These are phyloP conservation scores for Plebejus argus DNA, from an alignment of 2,888 invertebrate species.

Conservation along the genomic window DNA sequence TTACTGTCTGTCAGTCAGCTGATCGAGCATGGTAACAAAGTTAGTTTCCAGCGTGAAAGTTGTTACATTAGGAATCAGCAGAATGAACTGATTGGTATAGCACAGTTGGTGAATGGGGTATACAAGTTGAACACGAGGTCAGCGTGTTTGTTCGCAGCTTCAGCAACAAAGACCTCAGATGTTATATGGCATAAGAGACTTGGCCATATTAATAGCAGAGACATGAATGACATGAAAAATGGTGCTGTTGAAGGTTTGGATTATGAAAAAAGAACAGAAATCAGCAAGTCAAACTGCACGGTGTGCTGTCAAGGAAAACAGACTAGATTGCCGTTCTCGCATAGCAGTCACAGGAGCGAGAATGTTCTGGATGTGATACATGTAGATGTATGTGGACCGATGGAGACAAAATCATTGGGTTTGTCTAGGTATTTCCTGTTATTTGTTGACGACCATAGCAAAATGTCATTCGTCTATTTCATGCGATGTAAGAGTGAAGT, in stretches of 20 bases:
- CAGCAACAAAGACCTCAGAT: conserved; percentile 37
- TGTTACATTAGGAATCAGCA: conserved; percentile 16
- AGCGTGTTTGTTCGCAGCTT: conserved; percentile 26
- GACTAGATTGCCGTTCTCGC: conserved; percentile 44
- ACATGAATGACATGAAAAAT: conserved; percentile 37
- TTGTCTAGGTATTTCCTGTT: conserved; percentile 27
- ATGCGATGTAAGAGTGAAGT: not conserved
- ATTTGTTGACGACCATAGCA: conserved; percentile 26
- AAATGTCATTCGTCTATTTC: conserved; percentile 13
- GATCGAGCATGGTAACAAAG: not conserved
- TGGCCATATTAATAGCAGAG: conserved; percentile 39
- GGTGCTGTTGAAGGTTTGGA: conserved; percentile 36
- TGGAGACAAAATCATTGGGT: conserved; percentile 33
- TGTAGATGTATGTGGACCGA: not conserved
- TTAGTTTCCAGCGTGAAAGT: not conserved
- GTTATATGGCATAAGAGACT: conserved; percentile 40
- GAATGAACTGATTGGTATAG: conserved; percentile 32
- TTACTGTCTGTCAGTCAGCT: not conserved
- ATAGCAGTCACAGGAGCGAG: conserved; percentile 40
- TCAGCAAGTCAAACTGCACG: conserved; percentile 19
- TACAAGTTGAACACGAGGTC: conserved; percentile 37
- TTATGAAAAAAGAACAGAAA: conserved; percentile 18
- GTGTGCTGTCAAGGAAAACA: conserved; percentile 48
- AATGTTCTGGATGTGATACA: conserved; percentile 37
- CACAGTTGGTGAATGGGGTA: conserved; percentile 39